A percentile compares a stretch with the other conserved stretches of the same genome.
phyloP scores from a whole-genome alignment of 2,888 invertebrate species.

The Asteroscopus sphinx region DNA sequence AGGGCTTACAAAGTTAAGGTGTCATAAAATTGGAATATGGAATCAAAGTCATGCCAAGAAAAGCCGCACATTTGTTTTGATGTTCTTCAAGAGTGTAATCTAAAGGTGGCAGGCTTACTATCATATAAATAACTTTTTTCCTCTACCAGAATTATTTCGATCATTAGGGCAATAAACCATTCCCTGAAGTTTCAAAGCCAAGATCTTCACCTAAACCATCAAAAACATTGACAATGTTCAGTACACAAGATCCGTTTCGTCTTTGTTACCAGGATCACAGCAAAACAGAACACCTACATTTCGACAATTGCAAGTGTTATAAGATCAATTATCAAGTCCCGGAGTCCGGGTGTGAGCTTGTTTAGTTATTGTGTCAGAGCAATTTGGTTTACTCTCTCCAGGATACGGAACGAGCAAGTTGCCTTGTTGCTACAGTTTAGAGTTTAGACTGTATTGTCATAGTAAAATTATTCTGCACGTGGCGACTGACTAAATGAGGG shows the following conservation, averaged over 20 bases:
- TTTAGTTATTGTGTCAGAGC: constrained; percentile 52
- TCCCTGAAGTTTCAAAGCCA: background rate
- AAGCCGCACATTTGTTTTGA: no score
- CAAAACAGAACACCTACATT: constrained; percentile 8
- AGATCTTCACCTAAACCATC: background rate
- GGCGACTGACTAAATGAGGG: no score
- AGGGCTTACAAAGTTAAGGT: no score
- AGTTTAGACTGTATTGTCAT: no score
- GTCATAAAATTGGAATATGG: no score
- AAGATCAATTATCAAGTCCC: constrained; percentile 68
- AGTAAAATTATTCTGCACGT: no score
- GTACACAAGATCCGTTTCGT: background rate
- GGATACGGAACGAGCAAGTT: constrained; percentile 34
- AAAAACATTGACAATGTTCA: background rate
- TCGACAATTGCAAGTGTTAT: constrained; percentile 46
- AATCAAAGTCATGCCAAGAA: no score
- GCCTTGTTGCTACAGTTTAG: constrained; percentile 28
- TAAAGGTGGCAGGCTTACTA: no score
- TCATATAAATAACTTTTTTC: no score
- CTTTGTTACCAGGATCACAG: background rate
- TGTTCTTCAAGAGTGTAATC: no score
- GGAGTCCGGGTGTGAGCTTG: constrained; percentile 38
- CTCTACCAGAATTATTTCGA: no score
- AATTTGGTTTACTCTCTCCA: constrained; percentile 52
- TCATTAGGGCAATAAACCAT: no score